These are phyloP conservation scores for Drosophila dunni DNA, from an alignment of 1,140 invertebrate genomes.

Conservation along the genomic window DNA sequence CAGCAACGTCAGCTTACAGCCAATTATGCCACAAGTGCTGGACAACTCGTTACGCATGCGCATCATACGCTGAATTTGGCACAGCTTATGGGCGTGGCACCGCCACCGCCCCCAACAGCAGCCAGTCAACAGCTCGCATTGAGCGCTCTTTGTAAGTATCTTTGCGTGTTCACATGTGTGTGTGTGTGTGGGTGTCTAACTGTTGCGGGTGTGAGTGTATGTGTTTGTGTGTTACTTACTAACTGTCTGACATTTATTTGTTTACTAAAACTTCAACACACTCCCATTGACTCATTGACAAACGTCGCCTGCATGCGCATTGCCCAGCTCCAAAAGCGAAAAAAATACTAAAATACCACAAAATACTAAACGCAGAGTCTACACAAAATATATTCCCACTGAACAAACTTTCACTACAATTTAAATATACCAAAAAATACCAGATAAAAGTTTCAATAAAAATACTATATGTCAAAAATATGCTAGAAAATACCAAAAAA, in stretches of 20 bases:
- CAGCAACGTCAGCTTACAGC: slow-evolving; percentile 36
- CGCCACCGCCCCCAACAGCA: slow-evolving; percentile 52
- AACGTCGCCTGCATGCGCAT: slow-evolving; percentile 50
- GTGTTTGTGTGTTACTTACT: slow-evolving; percentile 20
- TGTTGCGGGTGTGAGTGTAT: slow-evolving; percentile 21
- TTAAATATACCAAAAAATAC: neutral
- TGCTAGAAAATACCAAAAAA: neutral
- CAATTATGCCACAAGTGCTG: slow-evolving; percentile 33
- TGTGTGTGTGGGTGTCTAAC: slow-evolving; percentile 31
- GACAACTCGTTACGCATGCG: slow-evolving; percentile 41
- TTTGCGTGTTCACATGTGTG: slow-evolving; percentile 5
- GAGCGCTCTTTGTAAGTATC: slow-evolving; percentile 77
- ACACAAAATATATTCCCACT: slow-evolving; percentile 37
- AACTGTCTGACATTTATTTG: slow-evolving; percentile 11
- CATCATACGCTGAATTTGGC: slow-evolving; percentile 57
- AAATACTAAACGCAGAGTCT: slow-evolving; percentile 18
- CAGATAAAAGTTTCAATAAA: neutral
- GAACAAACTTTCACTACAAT: neutral
- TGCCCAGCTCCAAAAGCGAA: neutral
- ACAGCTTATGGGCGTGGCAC: slow-evolving; percentile 66
- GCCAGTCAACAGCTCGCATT: slow-evolving; percentile 56
- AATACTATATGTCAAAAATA: neutral
- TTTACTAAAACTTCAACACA: slow-evolving; percentile 3
- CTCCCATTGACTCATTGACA: neutral
- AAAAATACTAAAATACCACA: slow-evolving; percentile 21